Percentiles rank a stretch among this genome's conserved stretches.
Conservation (phyloP, 2,888 invertebrate genomes). For the Epsilonema sp. region DNA sequence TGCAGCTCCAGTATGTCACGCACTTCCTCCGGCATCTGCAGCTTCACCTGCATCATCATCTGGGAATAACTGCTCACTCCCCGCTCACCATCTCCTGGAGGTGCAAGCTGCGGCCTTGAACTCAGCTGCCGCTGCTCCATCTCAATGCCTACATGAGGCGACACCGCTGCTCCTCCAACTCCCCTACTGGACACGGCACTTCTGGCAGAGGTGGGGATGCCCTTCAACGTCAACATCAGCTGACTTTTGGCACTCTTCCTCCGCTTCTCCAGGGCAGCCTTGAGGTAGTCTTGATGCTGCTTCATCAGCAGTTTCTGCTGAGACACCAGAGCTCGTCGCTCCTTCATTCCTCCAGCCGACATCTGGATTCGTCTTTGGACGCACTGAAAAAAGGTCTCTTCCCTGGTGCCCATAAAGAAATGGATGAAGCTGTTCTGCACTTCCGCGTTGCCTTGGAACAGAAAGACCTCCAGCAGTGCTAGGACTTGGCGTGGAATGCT, state of each 20-base stretch:
- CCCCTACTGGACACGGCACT: not conserved
- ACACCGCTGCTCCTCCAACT: no score
- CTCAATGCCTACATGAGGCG: no score
- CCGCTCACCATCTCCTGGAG: not conserved
- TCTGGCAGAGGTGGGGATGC: slow-evolving; percentile 9
- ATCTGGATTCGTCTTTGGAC: slow-evolving; percentile 26
- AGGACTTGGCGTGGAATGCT: slow-evolving; percentile 11
- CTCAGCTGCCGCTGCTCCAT: not conserved
- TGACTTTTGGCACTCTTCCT: not conserved
- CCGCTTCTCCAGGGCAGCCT: not conserved
- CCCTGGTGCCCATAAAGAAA: slow-evolving; percentile 30
- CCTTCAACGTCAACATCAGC: not conserved
- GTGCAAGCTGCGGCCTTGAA: no score
- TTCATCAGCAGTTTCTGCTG: slow-evolving; percentile 28
- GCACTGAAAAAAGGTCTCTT: slow-evolving; percentile 31
- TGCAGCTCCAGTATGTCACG: slow-evolving; percentile 21
- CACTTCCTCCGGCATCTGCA: slow-evolving; percentile 8
- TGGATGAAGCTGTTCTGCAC: not conserved
- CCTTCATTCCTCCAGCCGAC: slow-evolving; percentile 21
- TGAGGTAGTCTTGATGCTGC: slow-evolving; percentile 21
- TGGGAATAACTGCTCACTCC: not conserved
- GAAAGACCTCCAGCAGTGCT: not conserved
- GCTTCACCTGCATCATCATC: not conserved
- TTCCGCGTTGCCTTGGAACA: not conserved
- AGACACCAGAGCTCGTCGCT: slow-evolving; percentile 27